A percentile compares a stretch with the other conserved stretches of the same genome.
Conservation (phyloP, 1,140 invertebrate species). For the Hyles vespertilio region DNA sequence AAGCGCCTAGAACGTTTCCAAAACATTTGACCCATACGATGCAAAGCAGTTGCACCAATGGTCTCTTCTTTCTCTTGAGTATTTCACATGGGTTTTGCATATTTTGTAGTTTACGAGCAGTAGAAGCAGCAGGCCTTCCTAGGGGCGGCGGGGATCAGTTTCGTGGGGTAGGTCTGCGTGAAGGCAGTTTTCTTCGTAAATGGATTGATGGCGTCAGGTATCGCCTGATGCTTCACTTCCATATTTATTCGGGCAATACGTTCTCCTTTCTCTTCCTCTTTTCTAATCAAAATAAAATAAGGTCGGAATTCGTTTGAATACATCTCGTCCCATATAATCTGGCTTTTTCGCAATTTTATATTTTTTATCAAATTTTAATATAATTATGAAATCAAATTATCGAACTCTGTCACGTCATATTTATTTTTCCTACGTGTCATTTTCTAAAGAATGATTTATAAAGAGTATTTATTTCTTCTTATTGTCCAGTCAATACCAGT, state of each 20-base stretch:
- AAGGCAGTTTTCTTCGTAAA: slow-evolving; percentile 55
- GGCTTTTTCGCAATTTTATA: slow-evolving; percentile 8
- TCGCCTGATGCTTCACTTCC: slow-evolving; percentile 52
- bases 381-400: not conserved
- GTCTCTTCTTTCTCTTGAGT: slow-evolving; percentile 28
- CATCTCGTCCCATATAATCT: slow-evolving; percentile 25
- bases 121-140: slow-evolving; percentile 56
- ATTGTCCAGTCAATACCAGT: too few species aligned
- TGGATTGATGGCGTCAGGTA: slow-evolving; percentile 44
- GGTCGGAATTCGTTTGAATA: slow-evolving; percentile 61
- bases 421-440: too few species aligned
- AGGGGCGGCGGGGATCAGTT: slow-evolving; percentile 53
- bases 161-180: slow-evolving; percentile 61
- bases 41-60: slow-evolving; percentile 39
- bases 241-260: slow-evolving; percentile 59
- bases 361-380: not conserved
- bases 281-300: slow-evolving; percentile 52
- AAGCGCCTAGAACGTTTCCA: slow-evolving; percentile 38
- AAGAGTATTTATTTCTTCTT: too few species aligned
- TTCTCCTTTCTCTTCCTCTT: slow-evolving; percentile 66
- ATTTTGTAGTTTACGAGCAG: slow-evolving; percentile 33
- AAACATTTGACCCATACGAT: slow-evolving; percentile 38
- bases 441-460: too few species aligned
- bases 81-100: slow-evolving; percentile 34
- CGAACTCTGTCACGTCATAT: too few species aligned